Conservation (phyloP, 2,797 vertebrate species). For the Avahi laniger region DNA sequence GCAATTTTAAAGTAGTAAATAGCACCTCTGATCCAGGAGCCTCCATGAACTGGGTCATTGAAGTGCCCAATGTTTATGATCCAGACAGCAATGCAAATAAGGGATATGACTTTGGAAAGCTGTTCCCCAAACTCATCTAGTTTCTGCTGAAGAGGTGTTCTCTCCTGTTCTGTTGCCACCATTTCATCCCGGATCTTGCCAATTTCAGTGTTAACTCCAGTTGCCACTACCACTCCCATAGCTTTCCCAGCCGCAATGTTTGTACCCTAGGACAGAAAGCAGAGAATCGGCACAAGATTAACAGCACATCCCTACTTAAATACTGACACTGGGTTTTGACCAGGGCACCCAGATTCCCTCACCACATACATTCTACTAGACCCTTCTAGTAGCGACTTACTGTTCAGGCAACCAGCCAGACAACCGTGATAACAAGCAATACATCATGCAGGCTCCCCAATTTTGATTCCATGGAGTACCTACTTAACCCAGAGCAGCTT, state of each 20-base stretch:
- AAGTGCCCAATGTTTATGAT: constrained; percentile 99
- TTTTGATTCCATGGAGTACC: neutral
- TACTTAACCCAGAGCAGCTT: neutral
- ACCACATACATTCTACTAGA: neutral
- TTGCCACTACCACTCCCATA: constrained; percentile 95
- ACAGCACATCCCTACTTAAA: neutral
- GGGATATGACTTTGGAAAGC: constrained; percentile 97
- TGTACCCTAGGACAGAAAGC: constrained; percentile 89
- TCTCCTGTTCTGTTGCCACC: constrained; percentile 97
- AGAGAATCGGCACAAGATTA: neutral
- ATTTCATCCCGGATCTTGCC: constrained; percentile 99
- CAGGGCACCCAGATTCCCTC: neutral
- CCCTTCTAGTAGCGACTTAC: neutral
- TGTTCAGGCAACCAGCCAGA: neutral
- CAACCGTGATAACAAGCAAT: neutral
- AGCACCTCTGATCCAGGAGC: constrained; percentile 98
- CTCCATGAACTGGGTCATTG: constrained; percentile 97
- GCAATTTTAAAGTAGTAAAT: constrained; percentile 99
- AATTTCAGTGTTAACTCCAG: constrained; percentile 96
- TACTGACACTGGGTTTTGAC: neutral
- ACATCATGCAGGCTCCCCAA: neutral
- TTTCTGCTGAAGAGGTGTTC: constrained; percentile 97
- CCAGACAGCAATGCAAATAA: constrained; percentile 98
- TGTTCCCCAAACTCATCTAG: constrained; percentile 98
- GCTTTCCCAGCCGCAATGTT: constrained; percentile 98